These are phyloP conservation scores for Lota lota DNA, from an alignment of 2,113 vertebrate species.

Conservation along the genomic window DNA sequence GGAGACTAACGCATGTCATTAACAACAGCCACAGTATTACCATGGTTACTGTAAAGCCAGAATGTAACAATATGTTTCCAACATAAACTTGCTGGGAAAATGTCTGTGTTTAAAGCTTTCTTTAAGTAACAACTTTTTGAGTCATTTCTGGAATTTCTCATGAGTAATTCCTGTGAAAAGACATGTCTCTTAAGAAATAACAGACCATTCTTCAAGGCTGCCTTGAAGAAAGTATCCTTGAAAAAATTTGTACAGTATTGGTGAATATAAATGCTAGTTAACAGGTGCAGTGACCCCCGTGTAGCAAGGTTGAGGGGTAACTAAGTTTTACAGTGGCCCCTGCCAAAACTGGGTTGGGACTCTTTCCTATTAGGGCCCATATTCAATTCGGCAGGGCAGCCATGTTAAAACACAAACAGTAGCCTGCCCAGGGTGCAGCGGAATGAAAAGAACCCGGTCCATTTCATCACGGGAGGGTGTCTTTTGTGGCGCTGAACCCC, in stretches of 20 bases:
- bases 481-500: slow-evolving; percentile 23
- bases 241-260: background rate
- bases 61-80: no score
- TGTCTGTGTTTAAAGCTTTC: no score
- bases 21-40: no score
- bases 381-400: slow-evolving; percentile 47
- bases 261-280: slow-evolving; percentile 23
- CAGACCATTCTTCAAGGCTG: no score
- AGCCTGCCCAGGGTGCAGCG: slow-evolving; percentile 45
- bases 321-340: slow-evolving; percentile 35
- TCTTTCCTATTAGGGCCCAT: slow-evolving; percentile 52
- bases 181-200: no score
- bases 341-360: slow-evolving; percentile 22
- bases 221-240: no score
- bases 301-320: slow-evolving; percentile 7
- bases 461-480: slow-evolving; percentile 48
- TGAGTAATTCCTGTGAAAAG: no score
- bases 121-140: no score
- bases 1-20: no score
- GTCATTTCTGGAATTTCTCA: no score
- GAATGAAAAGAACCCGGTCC: slow-evolving; percentile 50
- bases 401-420: slow-evolving; percentile 55
- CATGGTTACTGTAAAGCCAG: no score
- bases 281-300: slow-evolving; percentile 30
- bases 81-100: no score